Base-by-base conservation (phyloP, 2,888 invertebrate species). In the Oligia strigilis region DNA sequence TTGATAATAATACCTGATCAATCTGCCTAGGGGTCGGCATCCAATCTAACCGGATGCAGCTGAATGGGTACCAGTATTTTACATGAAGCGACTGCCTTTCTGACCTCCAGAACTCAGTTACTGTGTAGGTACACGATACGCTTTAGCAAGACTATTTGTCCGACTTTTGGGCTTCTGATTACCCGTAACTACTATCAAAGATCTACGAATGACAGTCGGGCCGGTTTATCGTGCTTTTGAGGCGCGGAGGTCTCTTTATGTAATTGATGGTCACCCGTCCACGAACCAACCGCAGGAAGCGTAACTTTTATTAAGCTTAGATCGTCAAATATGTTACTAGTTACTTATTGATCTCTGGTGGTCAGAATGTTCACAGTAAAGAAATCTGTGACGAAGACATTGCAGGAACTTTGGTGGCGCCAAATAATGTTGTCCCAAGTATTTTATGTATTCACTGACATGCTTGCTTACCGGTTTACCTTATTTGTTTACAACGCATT, bases 401-500 rank as follows among this genome's bases (percentile, higher is more conserved):
- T 40, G 43, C 11, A 70, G 73, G 55, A 62, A 67, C 29, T 67
- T 29, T 43, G 14, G n/a, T 70, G 84, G 72, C 83, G 75, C 83
- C 81, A 83, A 81, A 72, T 72, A 75, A 75, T 81, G 19, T 72
- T 52, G 64, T 49, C 72, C 52, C 72, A 72, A 72, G 64, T 60
- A 75, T 81, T 81, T 73, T 73, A 81, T 75, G 40, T 82, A 66
- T 73, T 43, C 65, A 66, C 70, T 60, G 71, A 62, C 64, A 43
- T 74, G 79, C 67, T 72, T 64, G 46, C 36, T 55, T 69, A 76
- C 69, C 74, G 69, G 77, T 82, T 82, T 74, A 80, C 70, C 69
- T 77, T 69, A 72, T 86, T 84, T 84, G 64, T 72, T 75, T 58
- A 70, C 43, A 77, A 72, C 66, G 60, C 49, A 77, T 73, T 83